These are phyloP conservation scores for Eupithecia centaureata DNA, from an alignment of 2,888 invertebrate genomes.

Conservation along the genomic window DNA sequence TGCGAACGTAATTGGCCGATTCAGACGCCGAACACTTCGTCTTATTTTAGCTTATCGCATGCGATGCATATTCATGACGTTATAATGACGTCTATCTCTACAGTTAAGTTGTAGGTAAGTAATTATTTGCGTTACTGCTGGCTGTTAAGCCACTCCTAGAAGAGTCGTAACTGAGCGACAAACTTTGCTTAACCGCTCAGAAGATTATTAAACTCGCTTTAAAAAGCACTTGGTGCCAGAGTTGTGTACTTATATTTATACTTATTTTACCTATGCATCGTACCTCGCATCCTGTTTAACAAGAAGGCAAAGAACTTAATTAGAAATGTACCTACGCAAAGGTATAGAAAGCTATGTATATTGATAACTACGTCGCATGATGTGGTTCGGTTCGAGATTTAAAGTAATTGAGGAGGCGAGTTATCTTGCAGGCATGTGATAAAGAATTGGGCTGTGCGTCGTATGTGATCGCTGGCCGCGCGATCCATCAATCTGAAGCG, in stretches of 20 bases:
- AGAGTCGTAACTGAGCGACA: constrained; percentile 45
- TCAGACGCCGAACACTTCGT: constrained; percentile 62
- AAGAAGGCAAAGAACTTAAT: background rate
- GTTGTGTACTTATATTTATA: constrained; percentile 32
- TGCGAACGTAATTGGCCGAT: constrained; percentile 58
- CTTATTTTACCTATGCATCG: constrained; percentile 18
- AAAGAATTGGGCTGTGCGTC: constrained; percentile 21
- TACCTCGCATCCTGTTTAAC: constrained; percentile 27
- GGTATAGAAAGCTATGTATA: background rate
- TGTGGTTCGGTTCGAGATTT: constrained; percentile 11
- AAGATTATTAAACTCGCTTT: constrained; percentile 42
- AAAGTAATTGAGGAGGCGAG: constrained; percentile 18
- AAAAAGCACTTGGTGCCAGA: constrained; percentile 29
- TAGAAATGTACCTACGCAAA: background rate
- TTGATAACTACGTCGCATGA: constrained; percentile 15
- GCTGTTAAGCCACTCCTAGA: constrained; percentile 52
- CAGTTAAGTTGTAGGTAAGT: constrained; percentile 52
- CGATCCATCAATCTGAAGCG: constrained; percentile 77
- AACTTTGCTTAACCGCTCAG: constrained; percentile 39
- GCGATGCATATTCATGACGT: constrained; percentile 63
- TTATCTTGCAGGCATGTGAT: background rate
- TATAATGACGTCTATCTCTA: constrained; percentile 59
- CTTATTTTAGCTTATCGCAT: constrained; percentile 61
- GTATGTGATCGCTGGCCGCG: constrained; percentile 41
- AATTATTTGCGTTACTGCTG: constrained; percentile 48